These are phyloP conservation scores for Platorchestia sp. DNA, from an alignment of 1,140 invertebrate species.

Conservation along the genomic window DNA sequence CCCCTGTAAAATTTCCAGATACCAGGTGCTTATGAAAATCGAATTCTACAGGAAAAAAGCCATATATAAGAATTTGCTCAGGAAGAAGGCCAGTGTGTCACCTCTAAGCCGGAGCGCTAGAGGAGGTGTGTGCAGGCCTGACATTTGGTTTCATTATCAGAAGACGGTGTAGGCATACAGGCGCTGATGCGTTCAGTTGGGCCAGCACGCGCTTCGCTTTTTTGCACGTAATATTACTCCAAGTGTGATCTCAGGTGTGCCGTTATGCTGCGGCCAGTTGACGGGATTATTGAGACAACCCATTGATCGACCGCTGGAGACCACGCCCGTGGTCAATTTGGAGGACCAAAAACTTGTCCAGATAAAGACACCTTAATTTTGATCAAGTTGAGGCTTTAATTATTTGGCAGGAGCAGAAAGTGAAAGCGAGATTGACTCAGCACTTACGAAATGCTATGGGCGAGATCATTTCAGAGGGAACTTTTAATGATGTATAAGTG, in stretches of 20 bases:
- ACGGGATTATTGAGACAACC: neutral
- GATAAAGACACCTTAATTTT: neutral
- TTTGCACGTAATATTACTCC: neutral
- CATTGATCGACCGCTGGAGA: no score
- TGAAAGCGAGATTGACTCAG: neutral
- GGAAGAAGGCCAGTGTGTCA: no score
- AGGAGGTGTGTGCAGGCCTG: neutral
- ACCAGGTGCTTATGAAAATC: no score
- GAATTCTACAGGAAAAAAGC: no score
- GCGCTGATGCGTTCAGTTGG: neutral
- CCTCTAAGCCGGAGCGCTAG: neutral
- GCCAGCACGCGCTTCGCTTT: neutral
- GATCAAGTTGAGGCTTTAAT: neutral
- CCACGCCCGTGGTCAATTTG: no score
- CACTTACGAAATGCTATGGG: neutral
- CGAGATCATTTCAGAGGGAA: no score
- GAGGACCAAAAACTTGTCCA: no score
- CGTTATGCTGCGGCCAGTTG: neutral
- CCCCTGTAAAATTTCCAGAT: no score
- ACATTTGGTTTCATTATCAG: neutral
- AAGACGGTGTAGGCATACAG: neutral
- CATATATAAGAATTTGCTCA: neutral
- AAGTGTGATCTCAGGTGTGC: neutral
- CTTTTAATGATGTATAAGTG: no score
- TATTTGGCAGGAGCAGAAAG: neutral